These are phyloP conservation scores for Magallana ariakensis DNA, from an alignment of 1,140 invertebrate species.

Conservation along the genomic window DNA sequence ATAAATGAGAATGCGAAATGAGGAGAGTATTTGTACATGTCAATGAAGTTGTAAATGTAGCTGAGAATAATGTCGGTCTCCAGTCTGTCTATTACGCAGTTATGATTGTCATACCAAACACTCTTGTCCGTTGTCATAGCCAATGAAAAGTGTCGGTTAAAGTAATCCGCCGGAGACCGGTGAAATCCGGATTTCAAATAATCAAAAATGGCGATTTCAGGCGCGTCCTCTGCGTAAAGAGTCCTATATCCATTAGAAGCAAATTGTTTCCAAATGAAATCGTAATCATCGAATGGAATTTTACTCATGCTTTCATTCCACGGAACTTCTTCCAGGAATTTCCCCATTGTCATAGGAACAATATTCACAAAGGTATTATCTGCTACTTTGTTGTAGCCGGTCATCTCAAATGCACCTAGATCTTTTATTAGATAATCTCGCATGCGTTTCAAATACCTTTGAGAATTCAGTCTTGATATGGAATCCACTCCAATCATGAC, in stretches of 20 bases:
- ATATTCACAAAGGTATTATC: slow-evolving; percentile 80
- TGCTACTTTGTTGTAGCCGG: slow-evolving; percentile 77
- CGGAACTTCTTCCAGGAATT: slow-evolving; percentile 76
- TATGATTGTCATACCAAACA: slow-evolving; percentile 73
- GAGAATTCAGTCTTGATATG: slow-evolving; percentile 91
- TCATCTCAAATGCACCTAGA: slow-evolving; percentile 73
- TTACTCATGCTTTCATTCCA: slow-evolving; percentile 74
- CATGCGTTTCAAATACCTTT: slow-evolving; percentile 89
- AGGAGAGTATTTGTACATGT: slow-evolving; percentile 65
- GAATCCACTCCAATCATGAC: slow-evolving; percentile 92
- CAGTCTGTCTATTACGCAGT: slow-evolving; percentile 71
- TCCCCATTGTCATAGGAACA: slow-evolving; percentile 76
- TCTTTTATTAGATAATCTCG: slow-evolving; percentile 81
- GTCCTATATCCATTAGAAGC: slow-evolving; percentile 79
- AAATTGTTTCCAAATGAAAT: slow-evolving; percentile 82
- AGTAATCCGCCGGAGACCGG: slow-evolving; percentile 80
- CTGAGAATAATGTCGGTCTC: slow-evolving; percentile 76
- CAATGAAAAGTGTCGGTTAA: slow-evolving; percentile 78
- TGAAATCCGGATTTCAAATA: slow-evolving; percentile 80
- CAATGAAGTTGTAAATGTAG: slow-evolving; percentile 71
- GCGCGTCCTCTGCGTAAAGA: slow-evolving; percentile 81
- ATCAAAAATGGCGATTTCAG: slow-evolving; percentile 81
- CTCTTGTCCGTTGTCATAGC: slow-evolving; percentile 72
- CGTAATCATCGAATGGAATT: slow-evolving; percentile 78
- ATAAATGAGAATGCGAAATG: slow-evolving; percentile 78